These are phyloP conservation scores for Drosophila nebulosa DNA, from an alignment of 1,140 invertebrate genomes.

Conservation along the genomic window DNA sequence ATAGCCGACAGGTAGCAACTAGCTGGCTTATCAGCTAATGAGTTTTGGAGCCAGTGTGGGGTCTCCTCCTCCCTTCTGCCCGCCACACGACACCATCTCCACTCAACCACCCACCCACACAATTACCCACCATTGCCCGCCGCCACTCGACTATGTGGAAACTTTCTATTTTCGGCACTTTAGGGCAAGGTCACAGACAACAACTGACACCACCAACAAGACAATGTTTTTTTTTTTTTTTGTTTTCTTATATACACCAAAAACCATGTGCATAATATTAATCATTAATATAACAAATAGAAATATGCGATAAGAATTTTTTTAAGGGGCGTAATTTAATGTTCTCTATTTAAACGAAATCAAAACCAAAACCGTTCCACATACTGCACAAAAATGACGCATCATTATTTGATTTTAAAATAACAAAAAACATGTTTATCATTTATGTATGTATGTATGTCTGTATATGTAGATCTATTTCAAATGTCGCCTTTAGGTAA, in stretches of 20 bases:
- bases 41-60: not conserved
- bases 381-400: conserved; percentile 26
- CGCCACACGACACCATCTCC: too few relatives aligned
- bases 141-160: conserved; percentile 15
- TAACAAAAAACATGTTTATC: conserved; percentile 16
- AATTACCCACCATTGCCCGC: too few relatives aligned
- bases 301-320: too few relatives aligned
- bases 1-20: too few relatives aligned
- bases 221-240: not conserved
- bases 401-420: conserved; percentile 20
- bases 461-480: not conserved
- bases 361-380: conserved; percentile 15
- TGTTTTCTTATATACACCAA: not conserved
- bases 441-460: not conserved
- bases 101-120: too few relatives aligned
- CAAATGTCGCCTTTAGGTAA: not conserved
- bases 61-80: too few relatives aligned
- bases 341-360: not conserved
- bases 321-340: not conserved
- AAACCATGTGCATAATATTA: not conserved
- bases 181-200: conserved; percentile 29
- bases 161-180: conserved; percentile 39
- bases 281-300: not conserved
- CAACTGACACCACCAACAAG: not conserved
- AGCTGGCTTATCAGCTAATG: conserved; percentile 32